Conservation (phyloP, 2,888 invertebrate genomes). For the Amphipoea lucens region DNA sequence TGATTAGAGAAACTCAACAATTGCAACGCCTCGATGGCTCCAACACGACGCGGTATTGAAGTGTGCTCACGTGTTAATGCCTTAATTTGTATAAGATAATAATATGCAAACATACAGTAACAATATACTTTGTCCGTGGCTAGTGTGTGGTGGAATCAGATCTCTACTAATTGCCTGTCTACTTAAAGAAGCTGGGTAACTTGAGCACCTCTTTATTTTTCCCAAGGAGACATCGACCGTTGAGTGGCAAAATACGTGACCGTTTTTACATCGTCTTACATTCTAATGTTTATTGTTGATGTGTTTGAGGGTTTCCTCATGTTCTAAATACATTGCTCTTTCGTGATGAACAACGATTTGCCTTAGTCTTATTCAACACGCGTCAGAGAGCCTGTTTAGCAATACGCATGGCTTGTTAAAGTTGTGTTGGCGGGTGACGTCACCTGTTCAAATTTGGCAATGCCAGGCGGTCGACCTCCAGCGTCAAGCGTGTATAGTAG, state of each 20-base stretch:
- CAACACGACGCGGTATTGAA: conserved; percentile 19
- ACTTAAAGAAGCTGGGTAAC: conserved; percentile 67
- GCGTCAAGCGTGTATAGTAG: conserved; percentile 72
- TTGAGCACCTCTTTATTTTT: conserved; percentile 76
- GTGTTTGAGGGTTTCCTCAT: conserved; percentile 5
- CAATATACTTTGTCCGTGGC: conserved; percentile 51
- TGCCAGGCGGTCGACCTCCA: conserved; percentile 85
- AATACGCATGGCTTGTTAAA: conserved; percentile 39
- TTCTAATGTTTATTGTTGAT: conserved; percentile 68
- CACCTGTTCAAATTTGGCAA: conserved; percentile 85
- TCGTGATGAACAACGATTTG: not conserved
- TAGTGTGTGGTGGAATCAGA: conserved; percentile 62
- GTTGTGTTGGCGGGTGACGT: conserved; percentile 73
- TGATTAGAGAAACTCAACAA: conserved; percentile 45
- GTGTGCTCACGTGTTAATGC: conserved; percentile 34
- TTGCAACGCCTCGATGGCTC: conserved; percentile 1
- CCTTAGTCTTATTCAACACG: conserved; percentile 13
- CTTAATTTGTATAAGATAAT: conserved; percentile 51
- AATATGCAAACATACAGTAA: conserved; percentile 57
- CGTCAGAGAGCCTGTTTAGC: conserved; percentile 32
- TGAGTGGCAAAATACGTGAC: conserved; percentile 74
- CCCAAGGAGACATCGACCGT: conserved; percentile 76
- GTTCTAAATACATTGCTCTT: conserved; percentile 55
- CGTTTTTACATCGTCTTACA: conserved; percentile 72
- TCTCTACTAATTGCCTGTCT: conserved; percentile 65